These are phyloP conservation scores for Ctenomys sociabilis DNA, from an alignment of 2,113 vertebrate genomes.

Conservation along the genomic window DNA sequence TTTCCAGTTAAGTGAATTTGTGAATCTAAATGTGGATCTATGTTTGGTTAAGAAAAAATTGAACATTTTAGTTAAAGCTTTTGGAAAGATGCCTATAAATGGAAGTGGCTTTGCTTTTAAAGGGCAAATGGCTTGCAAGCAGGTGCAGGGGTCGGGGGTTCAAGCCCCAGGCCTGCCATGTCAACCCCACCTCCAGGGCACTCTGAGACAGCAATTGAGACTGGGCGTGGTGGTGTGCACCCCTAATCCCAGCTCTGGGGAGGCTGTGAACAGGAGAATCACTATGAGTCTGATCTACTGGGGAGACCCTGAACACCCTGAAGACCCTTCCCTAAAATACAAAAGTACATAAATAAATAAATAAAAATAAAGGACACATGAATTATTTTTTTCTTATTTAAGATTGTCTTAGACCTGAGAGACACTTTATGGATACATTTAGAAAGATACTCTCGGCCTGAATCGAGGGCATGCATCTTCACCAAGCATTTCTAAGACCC, in stretches of 20 bases:
- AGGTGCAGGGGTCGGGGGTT: no score
- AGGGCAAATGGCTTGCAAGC: neutral
- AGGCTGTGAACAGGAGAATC: no score
- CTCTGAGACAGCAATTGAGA: no score
- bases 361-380: neutral
- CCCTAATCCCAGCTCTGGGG: no score
- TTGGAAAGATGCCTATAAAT: neutral
- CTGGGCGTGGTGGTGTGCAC: no score
- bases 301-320: no score
- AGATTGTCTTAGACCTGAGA: neutral
- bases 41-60: neutral
- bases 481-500: neutral
- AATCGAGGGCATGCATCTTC: neutral
- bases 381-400: conserved; percentile 38
- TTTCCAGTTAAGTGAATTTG: neutral
- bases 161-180: no score
- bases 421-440: neutral
- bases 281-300: no score
- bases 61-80: conserved; percentile 47
- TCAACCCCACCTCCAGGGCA: no score
- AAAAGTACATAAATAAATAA: no score
- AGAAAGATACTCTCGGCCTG: neutral
- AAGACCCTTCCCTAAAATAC: no score
- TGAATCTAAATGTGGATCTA: neutral
- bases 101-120: neutral